Base-by-base conservation (phyloP, 2,113 vertebrate genomes). In the Aphyosemion australe region DNA sequence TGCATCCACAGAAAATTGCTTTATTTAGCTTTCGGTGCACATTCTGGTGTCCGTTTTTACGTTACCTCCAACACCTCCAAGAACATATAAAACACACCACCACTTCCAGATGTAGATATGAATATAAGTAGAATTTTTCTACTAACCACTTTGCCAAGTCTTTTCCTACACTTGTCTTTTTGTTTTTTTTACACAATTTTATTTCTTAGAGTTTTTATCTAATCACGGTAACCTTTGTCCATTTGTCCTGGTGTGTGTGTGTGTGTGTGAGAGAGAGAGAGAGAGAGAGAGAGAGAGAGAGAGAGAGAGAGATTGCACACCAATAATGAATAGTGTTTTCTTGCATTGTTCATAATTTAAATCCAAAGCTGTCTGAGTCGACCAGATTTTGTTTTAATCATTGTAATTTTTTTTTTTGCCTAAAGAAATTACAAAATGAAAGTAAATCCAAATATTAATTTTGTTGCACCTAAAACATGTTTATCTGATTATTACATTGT, bases 1-100 rank as follows among this genome's bases (percentile, higher is more conserved):
- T 84, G 78, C 81, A 74, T 79, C 77, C 58, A 66, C 64, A 45
- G 13, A 21, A 52, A 53, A 42, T 2, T 26, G 1, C 26, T 26
- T 26, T 26, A 26, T 26, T 4, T 5, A 10, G 9, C 34, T 72
- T 76, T 54, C 9, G 41, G 34, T 54, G 39, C 68, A 77, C n/a
- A 46, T 69, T 72, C 60, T 19, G 5, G 32, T 61, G 26, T 62
- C 72, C 4, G 45, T 16, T 86, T 57, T 69, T 69, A 56, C 57
- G 42, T 20, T 57, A 56, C 13, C 8, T 55, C 13, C 51, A 34
- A 26, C 10, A 47, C 11, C 37, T 65, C 52, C 0, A 49, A 71
- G 21, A 42, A 20, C 46, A 65, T 64, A 13, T 21, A 8, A 1
- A 60, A 56, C n/a, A 41, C 47, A 20, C 14, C 14, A 43, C 12